Percentiles rank a stretch among this genome's conserved stretches.
phyloP scores from a whole-genome alignment of 2,113 vertebrate species.

The Thamnophis sirtalis region DNA sequence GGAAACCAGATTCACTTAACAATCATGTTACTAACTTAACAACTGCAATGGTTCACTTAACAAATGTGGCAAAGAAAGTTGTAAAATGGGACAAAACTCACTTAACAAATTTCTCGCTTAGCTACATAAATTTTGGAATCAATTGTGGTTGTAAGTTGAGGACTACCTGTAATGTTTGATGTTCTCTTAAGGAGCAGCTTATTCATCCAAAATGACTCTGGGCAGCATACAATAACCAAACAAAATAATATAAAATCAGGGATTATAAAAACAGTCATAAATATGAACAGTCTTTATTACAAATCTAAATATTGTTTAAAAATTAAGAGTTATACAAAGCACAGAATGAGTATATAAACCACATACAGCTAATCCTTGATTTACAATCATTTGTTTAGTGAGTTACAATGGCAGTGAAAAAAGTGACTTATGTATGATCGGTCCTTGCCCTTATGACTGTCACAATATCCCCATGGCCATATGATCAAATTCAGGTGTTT shows the following conservation, averaged over 20 bases:
- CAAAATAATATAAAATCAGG: background rate
- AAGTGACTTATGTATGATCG: background rate
- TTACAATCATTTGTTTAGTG: background rate
- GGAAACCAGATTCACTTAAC: no score
- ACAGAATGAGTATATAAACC: background rate
- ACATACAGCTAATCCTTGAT: background rate
- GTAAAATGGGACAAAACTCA: background rate
- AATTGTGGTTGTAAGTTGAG: background rate
- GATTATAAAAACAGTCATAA: background rate
- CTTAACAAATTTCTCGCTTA: background rate
- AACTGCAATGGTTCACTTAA: no score
- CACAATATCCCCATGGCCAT: background rate
- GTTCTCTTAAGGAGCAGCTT: background rate
- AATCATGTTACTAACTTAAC: no score
- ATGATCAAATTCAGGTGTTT: background rate
- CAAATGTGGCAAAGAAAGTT: background rate
- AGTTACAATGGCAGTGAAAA: background rate
- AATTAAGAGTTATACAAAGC: background rate
- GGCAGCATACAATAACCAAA: background rate
- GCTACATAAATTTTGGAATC: background rate
- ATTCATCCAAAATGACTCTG: background rate
- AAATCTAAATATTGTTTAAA: background rate
- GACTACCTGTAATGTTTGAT: background rate
- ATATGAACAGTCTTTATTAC: background rate
- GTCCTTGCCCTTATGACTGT: background rate